These are phyloP conservation scores for Apodemia duryi DNA, from an alignment of 2,888 invertebrate genomes.

Conservation along the genomic window DNA sequence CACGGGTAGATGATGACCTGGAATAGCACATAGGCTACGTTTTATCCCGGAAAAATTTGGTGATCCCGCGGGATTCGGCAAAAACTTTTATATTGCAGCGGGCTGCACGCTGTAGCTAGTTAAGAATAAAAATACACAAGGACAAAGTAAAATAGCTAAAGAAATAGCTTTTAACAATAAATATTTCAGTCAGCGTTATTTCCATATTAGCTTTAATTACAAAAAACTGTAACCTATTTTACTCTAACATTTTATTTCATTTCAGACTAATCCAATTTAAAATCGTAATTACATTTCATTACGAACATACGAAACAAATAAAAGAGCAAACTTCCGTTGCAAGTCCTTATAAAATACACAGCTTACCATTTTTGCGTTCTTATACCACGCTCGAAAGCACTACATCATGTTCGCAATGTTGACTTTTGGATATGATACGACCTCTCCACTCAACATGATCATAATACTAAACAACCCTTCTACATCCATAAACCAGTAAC, in stretches of 20 bases:
- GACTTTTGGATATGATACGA: slow-evolving; percentile 70
- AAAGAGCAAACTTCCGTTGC: slow-evolving; percentile 25
- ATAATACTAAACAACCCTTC: slow-evolving; percentile 76
- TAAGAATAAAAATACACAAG: too few species aligned
- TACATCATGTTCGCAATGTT: slow-evolving; percentile 71
- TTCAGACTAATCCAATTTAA: slow-evolving; percentile 13
- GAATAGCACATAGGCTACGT: too few species aligned
- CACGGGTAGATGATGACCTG: too few species aligned
- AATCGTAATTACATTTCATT: slow-evolving; percentile 17
- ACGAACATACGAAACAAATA: slow-evolving; percentile 25
- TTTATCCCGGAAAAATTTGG: too few species aligned
- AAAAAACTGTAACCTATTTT: not conserved
- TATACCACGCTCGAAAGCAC: slow-evolving; percentile 57
- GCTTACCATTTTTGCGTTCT: slow-evolving; percentile 54
- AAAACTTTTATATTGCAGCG: too few species aligned
- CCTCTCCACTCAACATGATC: slow-evolving; percentile 66
- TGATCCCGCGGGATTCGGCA: too few species aligned
- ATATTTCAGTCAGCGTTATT: not conserved
- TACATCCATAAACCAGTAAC: slow-evolving; percentile 73
- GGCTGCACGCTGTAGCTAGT: too few species aligned
- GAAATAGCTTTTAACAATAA: too few species aligned
- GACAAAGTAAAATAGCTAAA: too few species aligned
- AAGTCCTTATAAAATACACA: slow-evolving; percentile 34
- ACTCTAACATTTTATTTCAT: not conserved
- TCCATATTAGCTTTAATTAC: not conserved